Evolutionary conservation across 2,888 invertebrate species (phyloP), one percentile per base, ranked within the genome.

Genomic region (Hetaerina titia): DNA sequence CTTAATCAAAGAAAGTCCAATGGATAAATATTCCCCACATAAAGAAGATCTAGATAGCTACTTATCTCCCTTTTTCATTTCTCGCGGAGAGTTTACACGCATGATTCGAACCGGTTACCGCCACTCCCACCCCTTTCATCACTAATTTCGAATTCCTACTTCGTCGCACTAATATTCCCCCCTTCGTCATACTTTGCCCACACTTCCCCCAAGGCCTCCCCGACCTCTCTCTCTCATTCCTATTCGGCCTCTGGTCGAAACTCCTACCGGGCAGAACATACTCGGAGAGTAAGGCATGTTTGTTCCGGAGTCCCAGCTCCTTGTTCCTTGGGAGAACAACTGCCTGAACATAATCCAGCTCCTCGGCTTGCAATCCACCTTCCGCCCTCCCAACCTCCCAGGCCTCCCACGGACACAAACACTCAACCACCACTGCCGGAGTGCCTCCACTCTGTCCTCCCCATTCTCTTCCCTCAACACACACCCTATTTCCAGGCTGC

Each of bases 261-360:
- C 74, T 92, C 92, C 45, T 92, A 11, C 31, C 31, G 81, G 11
- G 81, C 81, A 81, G 81, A 81, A 31, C 81, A 81, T 9, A 81
- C 7, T 13, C 31, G 81, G 81, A 31, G 81, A 81, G 31, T 31
- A 60, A 81, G 81, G 25, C 81, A 31, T 81, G 81, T 81, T 81
- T 56, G 92, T 22, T 45, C 56, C 69, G 57, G n/a, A 81, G 25
- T 25, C 74, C n/a, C 9, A 63, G 64, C 69, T 56, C 92, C 92
- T 69, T 92, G 92, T 92, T 92, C 92, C 92, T 92, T 74, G 74
- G 56, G 69, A 92, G 92, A 92, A 92, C 92, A 92, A 92, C 92
- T 64, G 92, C 17, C 92, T 1, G 92, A 69, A 92, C 74, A 92
- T 92, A 92, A 92, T 92, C 92, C 92, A 13, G n/a, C 74, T 90